Evolutionary conservation across 1,140 invertebrate species (phyloP).

Genomic region (Brachionus plicatilis): DNA sequence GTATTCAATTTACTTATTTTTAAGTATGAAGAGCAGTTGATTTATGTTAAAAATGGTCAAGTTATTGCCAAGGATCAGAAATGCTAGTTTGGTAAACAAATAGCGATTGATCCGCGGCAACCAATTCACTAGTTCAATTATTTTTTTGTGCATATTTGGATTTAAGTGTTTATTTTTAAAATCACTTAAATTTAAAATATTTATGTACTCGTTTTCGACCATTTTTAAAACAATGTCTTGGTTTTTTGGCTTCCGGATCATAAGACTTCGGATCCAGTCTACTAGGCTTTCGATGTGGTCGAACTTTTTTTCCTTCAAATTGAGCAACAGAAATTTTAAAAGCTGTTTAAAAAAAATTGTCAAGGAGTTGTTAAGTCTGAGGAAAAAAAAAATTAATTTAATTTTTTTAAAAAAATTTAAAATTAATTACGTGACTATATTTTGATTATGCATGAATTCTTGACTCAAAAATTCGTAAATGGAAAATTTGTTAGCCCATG

Average conservation of each 20-base stretch:
- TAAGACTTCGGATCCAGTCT: neutral
- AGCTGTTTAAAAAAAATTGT: neutral
- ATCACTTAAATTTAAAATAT: neutral
- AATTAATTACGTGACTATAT: neutral
- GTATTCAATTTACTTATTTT: neutral
- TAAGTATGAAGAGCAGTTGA: neutral
- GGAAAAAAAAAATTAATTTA: neutral
- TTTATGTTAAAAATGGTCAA: neutral
- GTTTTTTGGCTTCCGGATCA: neutral
- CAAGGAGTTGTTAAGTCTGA: neutral
- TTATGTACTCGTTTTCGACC: neutral
- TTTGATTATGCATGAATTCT: neutral
- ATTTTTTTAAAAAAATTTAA: too few species aligned
- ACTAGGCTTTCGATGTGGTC: neutral
- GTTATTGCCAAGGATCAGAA: slow-evolving; percentile 1
- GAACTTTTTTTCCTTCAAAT: slow-evolving; percentile 9
- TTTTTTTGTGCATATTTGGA: neutral
- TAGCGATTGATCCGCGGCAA: slow-evolving; percentile 12
- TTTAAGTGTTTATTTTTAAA: neutral
- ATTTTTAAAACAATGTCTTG: neutral
- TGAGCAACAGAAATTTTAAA: neutral
- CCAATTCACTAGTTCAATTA: neutral
- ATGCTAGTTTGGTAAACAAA: slow-evolving; percentile 12
- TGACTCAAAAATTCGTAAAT: neutral
- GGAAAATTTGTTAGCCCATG: neutral